Evolutionary conservation across 2,113 vertebrate species (phyloP).

Genomic region (Psettodes erumei): DNA sequence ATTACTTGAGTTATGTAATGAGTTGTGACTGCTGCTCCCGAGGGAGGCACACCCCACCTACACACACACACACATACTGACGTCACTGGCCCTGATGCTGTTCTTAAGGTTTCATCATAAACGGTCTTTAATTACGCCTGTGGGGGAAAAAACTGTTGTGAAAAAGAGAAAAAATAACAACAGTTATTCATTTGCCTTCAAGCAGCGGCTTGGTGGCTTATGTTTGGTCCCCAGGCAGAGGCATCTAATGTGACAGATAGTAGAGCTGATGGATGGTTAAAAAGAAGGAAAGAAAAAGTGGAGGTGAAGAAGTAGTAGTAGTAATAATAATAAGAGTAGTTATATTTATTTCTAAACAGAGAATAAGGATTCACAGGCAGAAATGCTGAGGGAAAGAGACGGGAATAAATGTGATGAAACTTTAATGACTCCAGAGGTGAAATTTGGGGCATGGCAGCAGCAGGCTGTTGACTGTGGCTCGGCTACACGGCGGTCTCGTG

Average conservation of each 20-base stretch:
- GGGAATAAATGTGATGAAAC: constrained; percentile 52
- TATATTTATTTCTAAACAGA: constrained; percentile 15
- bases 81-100: constrained; percentile 41
- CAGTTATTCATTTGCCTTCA: constrained; percentile 48
- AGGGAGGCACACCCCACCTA: constrained; percentile 58
- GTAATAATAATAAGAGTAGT: background rate
- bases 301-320: constrained; percentile 23
- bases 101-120: constrained; percentile 57
- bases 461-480: constrained; percentile 24
- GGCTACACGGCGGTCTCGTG: constrained; percentile 1
- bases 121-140: constrained; percentile 59
- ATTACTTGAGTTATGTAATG: constrained; percentile 72
- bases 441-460: constrained; percentile 16
- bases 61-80: constrained; percentile 50
- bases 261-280: constrained; percentile 26
- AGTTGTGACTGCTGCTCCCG: constrained; percentile 72
- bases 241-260: constrained; percentile 31
- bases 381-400: constrained; percentile 30
- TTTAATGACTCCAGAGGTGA: constrained; percentile 56
- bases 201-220: constrained; percentile 32
- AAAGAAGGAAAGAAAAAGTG: constrained; percentile 14
- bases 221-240: constrained; percentile 14
- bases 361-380: constrained; percentile 20
- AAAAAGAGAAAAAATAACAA: constrained; percentile 26
- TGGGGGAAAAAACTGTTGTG: constrained; percentile 17